phyloP scores from a whole-genome alignment of 2,797 vertebrate genomes.

The Pitangus sulphuratus region DNA sequence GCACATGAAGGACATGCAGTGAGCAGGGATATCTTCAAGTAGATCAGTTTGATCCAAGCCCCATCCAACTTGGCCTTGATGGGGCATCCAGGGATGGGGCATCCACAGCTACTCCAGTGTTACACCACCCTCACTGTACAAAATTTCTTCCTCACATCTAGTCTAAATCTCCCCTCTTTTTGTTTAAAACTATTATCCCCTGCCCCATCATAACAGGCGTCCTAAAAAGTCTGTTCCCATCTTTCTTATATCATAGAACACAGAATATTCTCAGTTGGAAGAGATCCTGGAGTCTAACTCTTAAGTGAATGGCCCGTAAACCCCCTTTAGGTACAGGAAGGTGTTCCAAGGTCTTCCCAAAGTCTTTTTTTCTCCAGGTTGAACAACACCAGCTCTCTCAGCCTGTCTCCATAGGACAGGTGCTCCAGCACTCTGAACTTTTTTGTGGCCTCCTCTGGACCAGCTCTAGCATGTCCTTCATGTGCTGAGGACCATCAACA shows the following conservation, averaged over 20 bases:
- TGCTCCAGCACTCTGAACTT: background rate
- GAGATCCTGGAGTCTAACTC: background rate
- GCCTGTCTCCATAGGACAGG: rapidly evolving
- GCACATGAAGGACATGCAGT: too few relatives aligned
- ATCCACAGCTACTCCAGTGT: background rate
- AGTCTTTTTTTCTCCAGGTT: background rate
- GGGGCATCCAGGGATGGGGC: background rate
- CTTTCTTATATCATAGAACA: background rate
- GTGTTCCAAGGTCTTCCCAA: background rate
- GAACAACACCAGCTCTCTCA: background rate
- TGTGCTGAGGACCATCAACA: background rate
- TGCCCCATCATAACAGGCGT: background rate
- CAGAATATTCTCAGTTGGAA: background rate
- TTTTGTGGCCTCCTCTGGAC: background rate
- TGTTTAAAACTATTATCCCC: background rate
- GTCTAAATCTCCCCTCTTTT: background rate
- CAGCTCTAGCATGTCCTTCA: background rate
- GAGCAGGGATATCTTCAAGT: background rate
- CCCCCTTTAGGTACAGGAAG: background rate
- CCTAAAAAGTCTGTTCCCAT: background rate
- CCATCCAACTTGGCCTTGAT: background rate
- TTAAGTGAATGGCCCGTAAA: background rate
- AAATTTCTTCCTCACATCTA: background rate
- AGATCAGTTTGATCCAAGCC: background rate
- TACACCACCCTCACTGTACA: background rate